These are phyloP conservation scores for Coranthus polyacanthus DNA, from an alignment of 2,797 vertebrate genomes.

Conservation along the genomic window DNA sequence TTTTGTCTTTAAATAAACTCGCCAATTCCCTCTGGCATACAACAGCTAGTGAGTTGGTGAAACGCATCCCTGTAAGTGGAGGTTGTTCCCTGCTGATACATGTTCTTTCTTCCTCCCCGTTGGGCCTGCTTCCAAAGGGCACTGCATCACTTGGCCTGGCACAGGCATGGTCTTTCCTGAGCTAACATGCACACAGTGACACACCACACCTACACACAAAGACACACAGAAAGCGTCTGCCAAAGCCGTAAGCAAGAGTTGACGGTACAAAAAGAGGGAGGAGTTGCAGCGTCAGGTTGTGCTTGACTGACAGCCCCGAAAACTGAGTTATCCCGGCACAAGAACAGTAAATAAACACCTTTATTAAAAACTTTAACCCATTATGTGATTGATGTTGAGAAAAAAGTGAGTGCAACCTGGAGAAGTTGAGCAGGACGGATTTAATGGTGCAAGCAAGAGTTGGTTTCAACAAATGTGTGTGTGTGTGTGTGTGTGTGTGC, in stretches of 20 bases:
- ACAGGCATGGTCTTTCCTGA: constrained; percentile 18
- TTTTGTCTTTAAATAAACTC: neutral
- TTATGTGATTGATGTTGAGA: neutral
- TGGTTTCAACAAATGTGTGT: too few species aligned
- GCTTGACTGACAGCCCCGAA: constrained; percentile 46
- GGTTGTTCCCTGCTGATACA: constrained; percentile 45
- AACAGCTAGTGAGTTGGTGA: constrained; percentile 28
- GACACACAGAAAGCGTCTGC: constrained; percentile 24
- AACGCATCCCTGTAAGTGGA: constrained; percentile 43
- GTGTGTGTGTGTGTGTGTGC: neutral
- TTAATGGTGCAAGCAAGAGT: constrained; percentile 18
- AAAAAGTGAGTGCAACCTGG: constrained; percentile 16
- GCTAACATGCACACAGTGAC: constrained; percentile 20
- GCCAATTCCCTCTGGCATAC: constrained; percentile 17
- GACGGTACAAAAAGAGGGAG: constrained; percentile 44
- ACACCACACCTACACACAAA: neutral
- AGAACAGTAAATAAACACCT: constrained; percentile 51
- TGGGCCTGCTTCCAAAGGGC: constrained; percentile 37
- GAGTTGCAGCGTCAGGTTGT: constrained; percentile 33
- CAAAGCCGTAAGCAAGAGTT: constrained; percentile 38
- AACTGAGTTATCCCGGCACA: constrained; percentile 21
- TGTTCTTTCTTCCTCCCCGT: constrained; percentile 30
- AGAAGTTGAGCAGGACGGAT: constrained; percentile 11
- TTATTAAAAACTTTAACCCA: constrained; percentile 12
- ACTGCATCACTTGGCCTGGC: constrained; percentile 39